Percentiles rank a stretch among this genome's conserved stretches.
phyloP scores from a whole-genome alignment of 2,797 vertebrate species.

The Spinibarbus caldwelli region DNA sequence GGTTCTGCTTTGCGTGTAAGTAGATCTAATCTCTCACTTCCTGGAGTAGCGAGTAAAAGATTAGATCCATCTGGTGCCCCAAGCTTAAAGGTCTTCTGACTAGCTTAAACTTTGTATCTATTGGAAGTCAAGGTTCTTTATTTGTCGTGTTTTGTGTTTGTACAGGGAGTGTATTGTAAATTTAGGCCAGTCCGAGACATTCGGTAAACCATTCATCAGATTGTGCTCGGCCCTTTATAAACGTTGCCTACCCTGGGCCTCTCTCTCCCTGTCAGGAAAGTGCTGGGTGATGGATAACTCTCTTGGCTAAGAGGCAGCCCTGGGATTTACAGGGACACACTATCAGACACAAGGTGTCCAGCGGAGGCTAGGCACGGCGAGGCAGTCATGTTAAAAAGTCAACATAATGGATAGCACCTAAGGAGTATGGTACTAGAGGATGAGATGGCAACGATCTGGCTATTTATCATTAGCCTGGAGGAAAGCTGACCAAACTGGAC shows the following conservation, averaged over 20 bases:
- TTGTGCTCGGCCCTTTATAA: constrained; percentile 45
- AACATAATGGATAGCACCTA: constrained; percentile 71
- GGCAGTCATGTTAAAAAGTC: constrained; percentile 66
- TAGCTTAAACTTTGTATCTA: constrained; percentile 47
- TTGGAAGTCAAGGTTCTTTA: constrained; percentile 36
- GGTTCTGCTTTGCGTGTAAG: constrained; percentile 67
- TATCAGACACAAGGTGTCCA: constrained; percentile 64
- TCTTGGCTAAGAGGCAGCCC: constrained; percentile 49
- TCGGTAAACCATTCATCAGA: constrained; percentile 52
- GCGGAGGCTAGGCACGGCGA: constrained; percentile 51
- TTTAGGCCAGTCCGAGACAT: constrained; percentile 44
- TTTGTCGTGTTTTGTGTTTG: constrained; percentile 27
- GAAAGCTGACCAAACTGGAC: constrained; percentile 33
- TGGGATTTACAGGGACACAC: constrained; percentile 70
- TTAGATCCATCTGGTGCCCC: constrained; percentile 60
- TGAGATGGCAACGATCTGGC: constrained; percentile 65
- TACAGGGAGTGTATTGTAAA: constrained; percentile 35
- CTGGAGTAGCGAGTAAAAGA: constrained; percentile 56
- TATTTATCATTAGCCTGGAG: constrained; percentile 71
- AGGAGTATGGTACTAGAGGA: constrained; percentile 66
- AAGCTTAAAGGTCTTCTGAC: constrained; percentile 21
- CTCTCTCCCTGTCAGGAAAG: constrained; percentile 66
- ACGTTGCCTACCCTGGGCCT: constrained; percentile 41
- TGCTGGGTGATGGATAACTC: constrained; percentile 63
- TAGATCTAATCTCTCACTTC: constrained; percentile 68